Conservation (phyloP, 37 sponge, comb jelly and placozoan genomes). For the Cliona cf. orientalis region DNA sequence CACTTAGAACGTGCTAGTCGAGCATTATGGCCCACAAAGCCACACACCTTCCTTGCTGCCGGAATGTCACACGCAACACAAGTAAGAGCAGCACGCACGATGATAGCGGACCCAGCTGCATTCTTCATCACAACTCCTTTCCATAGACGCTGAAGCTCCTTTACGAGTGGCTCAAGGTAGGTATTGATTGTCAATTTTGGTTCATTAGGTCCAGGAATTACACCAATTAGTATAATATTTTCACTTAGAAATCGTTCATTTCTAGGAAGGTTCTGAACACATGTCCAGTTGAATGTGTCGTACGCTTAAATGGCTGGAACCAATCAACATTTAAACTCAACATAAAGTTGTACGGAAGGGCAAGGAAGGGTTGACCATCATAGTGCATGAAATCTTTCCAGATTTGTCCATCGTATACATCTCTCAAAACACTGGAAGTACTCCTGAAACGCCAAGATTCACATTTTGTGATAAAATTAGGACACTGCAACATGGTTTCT, state of each 20-base stretch:
- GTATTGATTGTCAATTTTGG: constrained; percentile 20
- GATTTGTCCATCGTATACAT: constrained; percentile 28
- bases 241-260: constrained; percentile 6
- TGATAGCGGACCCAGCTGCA: background rate
- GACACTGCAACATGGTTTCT: background rate
- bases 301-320: constrained; percentile 45
- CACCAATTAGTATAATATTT: constrained; percentile 20
- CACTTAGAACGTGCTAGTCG: constrained; percentile 39
- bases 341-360: background rate
- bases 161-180: constrained; percentile 31
- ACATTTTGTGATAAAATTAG: background rate
- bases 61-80: constrained; percentile 48
- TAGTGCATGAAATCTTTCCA: constrained; percentile 31
- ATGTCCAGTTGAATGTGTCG: constrained; percentile 35
- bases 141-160: constrained; percentile 26
- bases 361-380: background rate
- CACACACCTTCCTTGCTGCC: constrained; percentile 56
- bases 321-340: constrained; percentile 53
- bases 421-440: background rate
- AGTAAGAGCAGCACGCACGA: constrained; percentile 20
- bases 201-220: constrained; percentile 43
- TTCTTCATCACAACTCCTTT: background rate
- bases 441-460: background rate
- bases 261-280: constrained; percentile 32
- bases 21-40: constrained; percentile 50